Evolutionary conservation across 2,888 invertebrate species (phyloP).

Genomic region (Tiliacea aurago): DNA sequence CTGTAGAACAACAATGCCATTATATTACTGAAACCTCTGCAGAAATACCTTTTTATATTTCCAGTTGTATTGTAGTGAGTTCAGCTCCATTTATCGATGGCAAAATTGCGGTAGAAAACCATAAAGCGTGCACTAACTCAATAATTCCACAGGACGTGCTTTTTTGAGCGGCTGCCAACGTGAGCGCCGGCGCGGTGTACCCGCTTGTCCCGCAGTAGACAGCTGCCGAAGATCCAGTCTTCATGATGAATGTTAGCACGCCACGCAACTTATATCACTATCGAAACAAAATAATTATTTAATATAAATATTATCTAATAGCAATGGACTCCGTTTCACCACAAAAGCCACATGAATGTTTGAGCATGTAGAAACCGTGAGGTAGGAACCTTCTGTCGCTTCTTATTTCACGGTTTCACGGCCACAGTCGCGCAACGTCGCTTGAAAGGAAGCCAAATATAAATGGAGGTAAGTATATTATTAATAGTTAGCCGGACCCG

Average conservation of each 20-base stretch:
- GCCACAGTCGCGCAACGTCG: constrained; percentile 22
- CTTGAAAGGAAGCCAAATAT: constrained; percentile 62
- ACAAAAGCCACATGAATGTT: neutral
- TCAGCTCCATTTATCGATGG: constrained; percentile 37
- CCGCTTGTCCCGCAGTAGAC: neutral
- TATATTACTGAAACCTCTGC: constrained; percentile 9
- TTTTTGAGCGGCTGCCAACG: constrained; percentile 48
- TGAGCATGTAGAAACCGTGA: neutral
- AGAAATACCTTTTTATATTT: constrained; percentile 16
- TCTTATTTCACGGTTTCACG: constrained; percentile 8
- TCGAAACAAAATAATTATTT: neutral
- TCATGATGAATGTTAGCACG: neutral
- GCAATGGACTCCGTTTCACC: no score
- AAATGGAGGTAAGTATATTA: constrained; percentile 65
- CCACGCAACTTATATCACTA: neutral
- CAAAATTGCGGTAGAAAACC: constrained; percentile 50
- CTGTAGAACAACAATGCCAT: constrained; percentile 8
- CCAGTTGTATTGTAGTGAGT: neutral
- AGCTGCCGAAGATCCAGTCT: constrained; percentile 20
- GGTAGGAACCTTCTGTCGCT: constrained; percentile 23
- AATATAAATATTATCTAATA: neutral
- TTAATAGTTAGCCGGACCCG: constrained; percentile 61
- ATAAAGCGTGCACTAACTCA: constrained; percentile 59
- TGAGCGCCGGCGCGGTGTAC: neutral
- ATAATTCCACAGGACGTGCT: constrained; percentile 49